These are phyloP conservation scores for Onthophagus taurus DNA, from an alignment of 1,140 invertebrate genomes.

Conservation along the genomic window DNA sequence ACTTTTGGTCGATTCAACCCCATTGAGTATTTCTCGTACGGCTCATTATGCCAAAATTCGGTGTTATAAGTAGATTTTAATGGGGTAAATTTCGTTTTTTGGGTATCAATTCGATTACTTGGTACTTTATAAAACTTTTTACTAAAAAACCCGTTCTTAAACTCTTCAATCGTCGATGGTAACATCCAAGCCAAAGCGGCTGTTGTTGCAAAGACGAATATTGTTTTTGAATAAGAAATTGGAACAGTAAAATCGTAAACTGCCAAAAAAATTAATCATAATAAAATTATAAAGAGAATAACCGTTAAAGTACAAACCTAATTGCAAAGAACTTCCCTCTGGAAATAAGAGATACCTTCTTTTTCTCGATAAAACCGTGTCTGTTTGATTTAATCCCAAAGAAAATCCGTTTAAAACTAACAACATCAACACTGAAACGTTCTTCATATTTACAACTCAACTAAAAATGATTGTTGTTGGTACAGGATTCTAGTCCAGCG, in stretches of 20 bases:
- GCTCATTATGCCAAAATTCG: no score
- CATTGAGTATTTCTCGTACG: no score
- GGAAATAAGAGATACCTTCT: constrained; percentile 68
- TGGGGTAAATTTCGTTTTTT: no score
- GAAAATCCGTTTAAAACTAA: no score
- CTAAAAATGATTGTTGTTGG: no score
- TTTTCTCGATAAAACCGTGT: constrained; percentile 44
- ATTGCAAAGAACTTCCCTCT: constrained; percentile 64
- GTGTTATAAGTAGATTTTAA: no score
- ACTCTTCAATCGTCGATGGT: constrained; percentile 43
- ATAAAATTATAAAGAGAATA: no score
- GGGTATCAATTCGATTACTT: background rate
- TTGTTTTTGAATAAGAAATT: background rate
- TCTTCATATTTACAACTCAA: no score
- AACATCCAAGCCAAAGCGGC: constrained; percentile 65
- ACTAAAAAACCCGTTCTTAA: constrained; percentile 31
- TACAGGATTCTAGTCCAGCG: no score
- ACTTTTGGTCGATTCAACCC: no score
- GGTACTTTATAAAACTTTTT: constrained; percentile 14
- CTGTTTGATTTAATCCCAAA: no score
- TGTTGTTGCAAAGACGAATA: constrained; percentile 55
- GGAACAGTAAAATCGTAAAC: constrained; percentile 7
- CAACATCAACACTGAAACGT: no score
- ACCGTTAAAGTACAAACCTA: constrained; percentile 48
- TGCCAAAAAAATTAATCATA: constrained; percentile 8